phyloP scores from a whole-genome alignment of 1,140 invertebrate species.

The Drosophila mauritiana region DNA sequence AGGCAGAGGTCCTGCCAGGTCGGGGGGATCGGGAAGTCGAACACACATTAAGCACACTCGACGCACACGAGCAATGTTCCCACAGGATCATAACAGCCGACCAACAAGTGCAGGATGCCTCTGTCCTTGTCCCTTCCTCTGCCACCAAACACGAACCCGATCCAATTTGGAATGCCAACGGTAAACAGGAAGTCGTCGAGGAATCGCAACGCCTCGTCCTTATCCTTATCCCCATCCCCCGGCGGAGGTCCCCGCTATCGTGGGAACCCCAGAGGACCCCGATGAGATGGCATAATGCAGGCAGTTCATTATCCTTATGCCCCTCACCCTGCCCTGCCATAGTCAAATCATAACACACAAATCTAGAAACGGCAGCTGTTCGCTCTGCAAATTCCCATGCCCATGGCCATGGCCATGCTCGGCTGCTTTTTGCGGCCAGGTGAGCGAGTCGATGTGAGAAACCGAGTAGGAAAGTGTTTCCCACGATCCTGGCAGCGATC shows the following conservation, averaged over 20 bases:
- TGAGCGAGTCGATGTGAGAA: conserved; percentile 85
- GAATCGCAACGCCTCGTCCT: conserved; percentile 57
- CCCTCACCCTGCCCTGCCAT: conserved; percentile 17
- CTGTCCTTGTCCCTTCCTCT: conserved; percentile 5
- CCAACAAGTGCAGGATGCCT: conserved; percentile 67
- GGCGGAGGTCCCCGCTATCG: conserved; percentile 32
- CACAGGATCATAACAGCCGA: conserved; percentile 70
- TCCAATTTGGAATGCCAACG: conserved; percentile 60
- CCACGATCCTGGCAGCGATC: conserved; percentile 75
- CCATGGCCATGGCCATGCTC: conserved; percentile 51
- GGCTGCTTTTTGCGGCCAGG: conserved; percentile 69
- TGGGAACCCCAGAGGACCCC: conserved; percentile 58
- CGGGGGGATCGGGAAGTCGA: conserved; percentile 10
- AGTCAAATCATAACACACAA: conserved; percentile 81
- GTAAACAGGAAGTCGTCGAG: conserved; percentile 73
- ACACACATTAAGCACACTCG: conserved; percentile 76
- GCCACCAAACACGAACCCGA: conserved; percentile 28
- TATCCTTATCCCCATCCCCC: conserved; percentile 14
- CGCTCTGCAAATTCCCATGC: conserved; percentile 64
- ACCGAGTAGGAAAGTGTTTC: conserved; percentile 81
- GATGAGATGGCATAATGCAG: conserved; percentile 45
- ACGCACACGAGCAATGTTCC: conserved; percentile 76
- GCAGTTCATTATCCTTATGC: conserved; percentile 74
- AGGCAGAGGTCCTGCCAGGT: conserved; percentile 25
- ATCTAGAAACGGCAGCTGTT: conserved; percentile 79